These are phyloP conservation scores for Turnix velox DNA, from an alignment of 2,113 vertebrate genomes.

Conservation along the genomic window DNA sequence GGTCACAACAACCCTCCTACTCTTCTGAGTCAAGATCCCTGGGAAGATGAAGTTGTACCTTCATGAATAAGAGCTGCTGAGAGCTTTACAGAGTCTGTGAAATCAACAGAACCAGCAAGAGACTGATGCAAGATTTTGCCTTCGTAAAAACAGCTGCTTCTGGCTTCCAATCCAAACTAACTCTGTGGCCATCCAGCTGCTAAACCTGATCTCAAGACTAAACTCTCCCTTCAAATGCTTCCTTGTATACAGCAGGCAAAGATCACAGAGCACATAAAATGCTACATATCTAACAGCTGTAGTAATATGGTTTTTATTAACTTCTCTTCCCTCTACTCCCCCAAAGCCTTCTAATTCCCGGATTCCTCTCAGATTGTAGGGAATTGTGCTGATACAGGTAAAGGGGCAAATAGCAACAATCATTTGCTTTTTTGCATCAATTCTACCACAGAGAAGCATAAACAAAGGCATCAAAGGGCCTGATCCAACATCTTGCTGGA, in stretches of 20 bases:
- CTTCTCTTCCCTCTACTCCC: not conserved
- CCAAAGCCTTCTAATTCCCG: not conserved
- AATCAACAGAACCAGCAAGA: not conserved
- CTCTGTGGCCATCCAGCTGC: not conserved
- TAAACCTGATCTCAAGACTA: not conserved
- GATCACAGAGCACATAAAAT: slow-evolving; percentile 1
- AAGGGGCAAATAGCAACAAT: not conserved
- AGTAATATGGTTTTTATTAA: not conserved
- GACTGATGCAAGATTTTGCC: not conserved
- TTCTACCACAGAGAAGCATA: not conserved
- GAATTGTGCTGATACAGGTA: not conserved
- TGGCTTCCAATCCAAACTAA: not conserved
- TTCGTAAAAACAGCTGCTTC: not conserved
- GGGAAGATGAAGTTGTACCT: not conserved
- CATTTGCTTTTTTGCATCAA: not conserved
- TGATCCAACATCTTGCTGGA: not conserved
- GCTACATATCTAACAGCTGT: not conserved
- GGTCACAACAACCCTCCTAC: not conserved
- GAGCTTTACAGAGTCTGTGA: not conserved
- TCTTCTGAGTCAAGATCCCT: not conserved
- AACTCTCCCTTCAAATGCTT: not conserved
- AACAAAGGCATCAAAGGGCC: slow-evolving; percentile 2
- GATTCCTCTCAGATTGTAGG: not conserved
- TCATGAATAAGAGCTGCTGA: not conserved
- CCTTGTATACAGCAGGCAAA: not conserved